A percentile compares a stretch with the other conserved stretches of the same genome.
These are phyloP conservation scores for Philonicus albiceps DNA, from an alignment of 2,888 invertebrate genomes.

Conservation along the genomic window DNA sequence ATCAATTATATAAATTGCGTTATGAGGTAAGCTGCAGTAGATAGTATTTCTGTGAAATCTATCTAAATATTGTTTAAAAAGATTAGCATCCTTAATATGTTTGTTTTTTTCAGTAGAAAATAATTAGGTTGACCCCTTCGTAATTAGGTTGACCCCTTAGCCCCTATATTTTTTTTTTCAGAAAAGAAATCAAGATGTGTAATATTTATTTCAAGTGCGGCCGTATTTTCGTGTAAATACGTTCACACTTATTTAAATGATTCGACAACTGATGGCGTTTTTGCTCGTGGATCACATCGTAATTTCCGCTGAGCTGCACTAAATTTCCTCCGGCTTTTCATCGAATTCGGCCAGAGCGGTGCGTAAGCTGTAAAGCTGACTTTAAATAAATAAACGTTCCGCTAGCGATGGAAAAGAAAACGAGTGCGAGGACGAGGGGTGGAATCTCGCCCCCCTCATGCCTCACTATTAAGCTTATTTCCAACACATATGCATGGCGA, in stretches of 20 bases:
- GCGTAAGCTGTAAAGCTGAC: not conserved
- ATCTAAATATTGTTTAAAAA: too few relatives aligned
- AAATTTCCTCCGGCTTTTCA: not conserved
- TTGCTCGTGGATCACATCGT: not conserved
- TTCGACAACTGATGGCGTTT: not conserved
- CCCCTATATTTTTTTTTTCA: not conserved
- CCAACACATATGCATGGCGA: not conserved
- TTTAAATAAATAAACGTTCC: conserved; percentile 5
- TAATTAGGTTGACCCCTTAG: too few relatives aligned
- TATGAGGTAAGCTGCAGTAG: too few relatives aligned
- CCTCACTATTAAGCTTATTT: not conserved
- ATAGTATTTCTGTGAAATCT: too few relatives aligned
- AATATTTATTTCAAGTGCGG: not conserved
- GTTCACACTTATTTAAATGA: not conserved
- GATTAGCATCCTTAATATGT: too few relatives aligned
- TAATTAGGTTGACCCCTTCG: too few relatives aligned
- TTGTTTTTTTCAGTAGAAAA: too few relatives aligned
- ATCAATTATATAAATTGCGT: too few relatives aligned
- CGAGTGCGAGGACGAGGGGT: not conserved
- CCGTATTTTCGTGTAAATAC: not conserved
- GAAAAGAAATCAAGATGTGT: not conserved
- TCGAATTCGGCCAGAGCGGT: not conserved
- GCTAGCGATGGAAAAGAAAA: not conserved
- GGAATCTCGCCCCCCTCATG: not conserved
- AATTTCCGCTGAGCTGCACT: not conserved